Evolutionary conservation across 2,113 vertebrate species (phyloP), one percentile per base, ranked within the genome.

Genomic region (Crotalus helleri): DNA sequence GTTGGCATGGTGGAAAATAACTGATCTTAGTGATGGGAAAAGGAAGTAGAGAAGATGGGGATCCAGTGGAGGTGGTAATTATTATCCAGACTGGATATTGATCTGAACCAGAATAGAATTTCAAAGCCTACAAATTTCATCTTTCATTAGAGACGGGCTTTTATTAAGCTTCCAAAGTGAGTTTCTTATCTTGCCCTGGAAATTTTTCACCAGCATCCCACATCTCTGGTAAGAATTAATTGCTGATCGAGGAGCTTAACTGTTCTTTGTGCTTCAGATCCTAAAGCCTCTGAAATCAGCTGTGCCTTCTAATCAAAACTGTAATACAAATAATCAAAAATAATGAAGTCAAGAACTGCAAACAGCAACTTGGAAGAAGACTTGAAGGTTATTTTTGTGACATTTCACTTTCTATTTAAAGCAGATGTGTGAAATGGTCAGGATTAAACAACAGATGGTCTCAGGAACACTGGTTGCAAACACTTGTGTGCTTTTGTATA

Each of bases 361-460:
- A 17, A 92, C 19, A 94, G 44, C 2, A 3, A 9, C 90, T 85
- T 91, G 17, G 39, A 91, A 88, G 53, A 0, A 1, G 64, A 8
- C 9, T 44, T 92, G 0, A n/a, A 85, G 4, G n/a, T 94, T 57
- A 0, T 91, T 95, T 94, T 95, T 92, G 64, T 93, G 49, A 1
- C 0, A 88, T 6, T 88, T 92, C 23, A 44, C 59, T 92, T 4
- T n/a, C n/a, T 58, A 44, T 58, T 89, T 44, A 26, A 86, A 93
- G 88, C 1, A 0, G 10, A 90, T 2, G 1, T 49, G 46, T 44
- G 11, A 90, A 26, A 10, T 92, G 0, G 0, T 1, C 29, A 94
- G 51, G 44, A 53, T 44, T 90, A 85, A 90, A 4, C 90, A 21
- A 53, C 1, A 92, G 69, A 87, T 0, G 51, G 0, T 55, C 89